Conservation (phyloP, 2,797 vertebrate species). For the Monodelphis domestica region DNA sequence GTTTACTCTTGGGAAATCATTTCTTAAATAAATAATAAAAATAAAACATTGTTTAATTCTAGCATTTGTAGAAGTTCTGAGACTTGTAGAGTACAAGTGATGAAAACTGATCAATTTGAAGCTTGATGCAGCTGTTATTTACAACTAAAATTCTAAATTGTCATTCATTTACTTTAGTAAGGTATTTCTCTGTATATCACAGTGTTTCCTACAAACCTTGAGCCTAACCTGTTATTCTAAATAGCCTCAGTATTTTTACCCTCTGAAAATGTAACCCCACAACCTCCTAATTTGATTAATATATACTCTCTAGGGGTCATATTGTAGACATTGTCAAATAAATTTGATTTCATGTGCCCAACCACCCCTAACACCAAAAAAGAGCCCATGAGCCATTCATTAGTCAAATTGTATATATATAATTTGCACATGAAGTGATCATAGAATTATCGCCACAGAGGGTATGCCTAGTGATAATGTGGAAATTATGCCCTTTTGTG, state of each 20-base stretch:
- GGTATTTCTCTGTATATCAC: neutral
- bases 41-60: slow-evolving; percentile 1
- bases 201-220: slow-evolving; percentile 8
- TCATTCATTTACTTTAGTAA: neutral
- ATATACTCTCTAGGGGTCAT: slow-evolving; percentile 41
- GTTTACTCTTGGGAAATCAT: neutral
- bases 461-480: slow-evolving; percentile 72
- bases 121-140: slow-evolving; percentile 20
- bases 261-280: slow-evolving; percentile 33
- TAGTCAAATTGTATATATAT: slow-evolving; percentile 46
- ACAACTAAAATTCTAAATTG: slow-evolving; percentile 39
- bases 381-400: slow-evolving; percentile 36
- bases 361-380: slow-evolving; percentile 17
- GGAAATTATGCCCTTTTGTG: slow-evolving; percentile 76
- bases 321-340: slow-evolving; percentile 59
- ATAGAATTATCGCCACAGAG: slow-evolving; percentile 63
- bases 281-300: slow-evolving; percentile 31
- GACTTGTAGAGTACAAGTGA: neutral
- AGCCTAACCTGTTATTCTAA: slow-evolving; percentile 8
- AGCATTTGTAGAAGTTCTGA: neutral
- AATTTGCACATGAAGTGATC: slow-evolving; percentile 72
- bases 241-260: slow-evolving; percentile 14
- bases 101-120: neutral
- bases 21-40: neutral
- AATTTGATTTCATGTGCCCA: slow-evolving; percentile 51